A percentile compares a stretch with the other conserved stretches of the same genome.
These are phyloP conservation scores for Luperina nickerlii DNA, from an alignment of 2,888 invertebrate genomes.

Conservation along the genomic window DNA sequence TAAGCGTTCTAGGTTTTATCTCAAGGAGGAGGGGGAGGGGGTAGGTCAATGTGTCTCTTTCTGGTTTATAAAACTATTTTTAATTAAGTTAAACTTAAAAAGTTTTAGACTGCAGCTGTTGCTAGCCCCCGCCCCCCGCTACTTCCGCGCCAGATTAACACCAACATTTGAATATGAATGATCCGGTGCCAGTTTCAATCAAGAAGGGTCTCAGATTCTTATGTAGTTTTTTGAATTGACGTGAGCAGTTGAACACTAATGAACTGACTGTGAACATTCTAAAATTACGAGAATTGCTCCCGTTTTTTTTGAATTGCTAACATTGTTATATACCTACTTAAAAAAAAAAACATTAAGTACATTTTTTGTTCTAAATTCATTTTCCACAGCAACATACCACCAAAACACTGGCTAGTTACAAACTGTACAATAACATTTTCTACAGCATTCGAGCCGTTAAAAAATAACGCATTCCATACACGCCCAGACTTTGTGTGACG, in stretches of 20 bases:
- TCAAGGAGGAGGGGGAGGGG: no score
- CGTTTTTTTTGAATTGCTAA: no score
- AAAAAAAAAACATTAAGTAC: background rate
- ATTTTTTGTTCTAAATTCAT: conserved; percentile 10
- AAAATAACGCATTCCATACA: conserved; percentile 64
- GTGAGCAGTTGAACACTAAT: background rate
- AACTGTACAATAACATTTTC: conserved; percentile 33
- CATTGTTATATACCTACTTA: no score
- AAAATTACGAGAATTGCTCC: no score
- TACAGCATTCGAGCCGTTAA: conserved; percentile 43
- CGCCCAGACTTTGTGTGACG: conserved; percentile 44
- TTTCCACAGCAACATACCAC: background rate
- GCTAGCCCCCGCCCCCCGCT: no score
- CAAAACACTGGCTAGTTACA: conserved; percentile 43
- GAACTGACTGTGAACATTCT: no score
- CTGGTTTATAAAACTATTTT: no score
- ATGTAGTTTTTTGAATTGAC: background rate
- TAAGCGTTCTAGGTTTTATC: background rate
- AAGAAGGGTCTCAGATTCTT: no score
- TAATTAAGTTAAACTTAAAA: no score
- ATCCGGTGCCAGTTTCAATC: background rate
- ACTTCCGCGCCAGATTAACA: no score
- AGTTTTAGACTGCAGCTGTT: no score
- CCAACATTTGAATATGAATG: background rate
- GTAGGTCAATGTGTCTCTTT: no score